Evolutionary conservation across 2,113 vertebrate genomes (phyloP), one percentile per base, ranked within the genome.

Genomic region (Oreamnos americanus): DNA sequence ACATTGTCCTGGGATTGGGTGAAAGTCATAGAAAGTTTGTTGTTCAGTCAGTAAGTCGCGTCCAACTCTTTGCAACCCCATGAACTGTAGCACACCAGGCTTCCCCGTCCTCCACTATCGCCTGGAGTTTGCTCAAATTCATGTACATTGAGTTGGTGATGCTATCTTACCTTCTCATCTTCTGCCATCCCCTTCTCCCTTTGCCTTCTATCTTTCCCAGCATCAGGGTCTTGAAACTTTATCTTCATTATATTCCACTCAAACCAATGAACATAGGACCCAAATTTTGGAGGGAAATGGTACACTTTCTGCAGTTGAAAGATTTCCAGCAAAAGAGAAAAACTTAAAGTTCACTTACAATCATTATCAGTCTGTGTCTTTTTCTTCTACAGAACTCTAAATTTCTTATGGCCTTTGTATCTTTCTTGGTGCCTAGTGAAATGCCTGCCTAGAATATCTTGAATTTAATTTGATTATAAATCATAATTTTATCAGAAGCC

Each of bases 401-500:
- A 84, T 8, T 64, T 81, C 47, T 45, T 28, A 15, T 90, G 51
- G 21, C 55, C 58, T 90, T 87, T 67, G 7, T 9, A 58, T 51
- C 21, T 49, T 90, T 13, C 13, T 10, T 90, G 13, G 36, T 86
- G 28, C 30, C 76, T 47, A 97, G 57, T 49, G 79, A 93, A 95
- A 85, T 17, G 12, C 19, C n/a, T 92, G 47, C 39, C 13, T 96
- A 87, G 88, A 94, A 86, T 95, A 91, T 86, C 45, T 87, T 84
- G 17, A 97, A 83, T 79, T 89, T 94, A 71, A 97, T 90, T 85
- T 90, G 53, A 92, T 90, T 5, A 71, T 14, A 76, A 51, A 78
- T 64, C 33, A 87, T 82, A 74, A 96, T 97, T 86, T 90, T 55
- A 94, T 78, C 79, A 97, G 64, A 96, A 81, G 17, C 36, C 28